Base-by-base conservation (phyloP, 2,888 invertebrate genomes). In the Acronicta aceris region DNA sequence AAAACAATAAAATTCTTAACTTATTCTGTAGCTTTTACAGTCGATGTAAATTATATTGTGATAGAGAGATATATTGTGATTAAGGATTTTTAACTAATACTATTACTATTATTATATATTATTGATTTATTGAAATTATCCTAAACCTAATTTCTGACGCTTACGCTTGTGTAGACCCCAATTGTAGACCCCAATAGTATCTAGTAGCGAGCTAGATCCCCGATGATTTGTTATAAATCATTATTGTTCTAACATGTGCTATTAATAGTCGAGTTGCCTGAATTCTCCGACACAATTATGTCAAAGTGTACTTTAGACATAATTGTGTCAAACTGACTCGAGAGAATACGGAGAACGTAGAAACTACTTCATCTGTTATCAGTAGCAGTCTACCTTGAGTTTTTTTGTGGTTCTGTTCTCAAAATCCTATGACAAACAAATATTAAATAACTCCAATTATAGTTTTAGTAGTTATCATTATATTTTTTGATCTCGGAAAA, bases 221-320 rank as follows among this genome's bases (percentile, higher is more conserved):
- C 27, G 36, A 17, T 73, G 51, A 59, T 62, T 48, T 25, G 57
- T 53, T 66, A 59, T 71, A 62, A 59, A 71, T 75, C 69, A 59
- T 63, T 16, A n/a, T 8, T 48, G 56, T 55, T 71, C 49, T 36
- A 50, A 66, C 67, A 47, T 47, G 36, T 56, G 43, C 63, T 77
- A 79, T 65, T 64, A 64, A 59, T 78, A 78, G 66, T 49, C 46
- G 36, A 45, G 56, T 59, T 65, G 51, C 45, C 52, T 59, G 62
- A 67, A 60, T 64, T 60, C 33, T 67, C 40, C 77, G 78, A 78
- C 79, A 77, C 61, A 74, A 76, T 70, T 65, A 33, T 77, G 78
- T 68, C 77, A 70, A 51, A 54, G 21, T 4, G 4, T 4, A 21
- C 21, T 21, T 21, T 21, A n/a, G 21, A 21, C 21, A 77, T 63